Evolutionary conservation across 2,888 invertebrate genomes (phyloP).

Genomic region (Meteorus colon): DNA sequence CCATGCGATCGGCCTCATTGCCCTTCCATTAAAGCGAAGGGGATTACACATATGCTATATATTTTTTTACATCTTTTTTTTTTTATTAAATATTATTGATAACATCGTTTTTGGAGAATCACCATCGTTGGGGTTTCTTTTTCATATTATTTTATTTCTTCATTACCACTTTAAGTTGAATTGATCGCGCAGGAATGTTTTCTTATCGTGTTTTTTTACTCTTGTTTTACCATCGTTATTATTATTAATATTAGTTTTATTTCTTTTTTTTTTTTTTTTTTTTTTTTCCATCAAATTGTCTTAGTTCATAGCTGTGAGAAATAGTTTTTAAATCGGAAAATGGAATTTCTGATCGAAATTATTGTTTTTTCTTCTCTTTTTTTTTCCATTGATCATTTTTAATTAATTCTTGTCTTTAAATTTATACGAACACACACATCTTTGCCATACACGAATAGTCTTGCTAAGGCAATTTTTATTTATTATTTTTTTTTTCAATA

Average conservation of each 20-base stretch:
- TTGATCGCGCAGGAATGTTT: constrained; percentile 43
- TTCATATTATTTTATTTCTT: constrained; percentile 31
- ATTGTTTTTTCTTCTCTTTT: not conserved
- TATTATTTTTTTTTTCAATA: constrained; percentile 12
- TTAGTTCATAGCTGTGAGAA: constrained; percentile 18
- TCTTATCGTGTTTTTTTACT: constrained; percentile 27
- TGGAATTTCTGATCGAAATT: constrained; percentile 8
- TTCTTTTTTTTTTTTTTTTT: constrained; percentile 28
- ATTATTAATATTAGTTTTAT: constrained; percentile 29
- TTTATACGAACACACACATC: constrained; percentile 18
- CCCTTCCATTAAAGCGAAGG: constrained; percentile 45
- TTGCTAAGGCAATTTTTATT: constrained; percentile 22
- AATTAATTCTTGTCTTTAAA: not conserved
- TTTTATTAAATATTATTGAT: constrained; percentile 50
- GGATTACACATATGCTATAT: constrained; percentile 37
- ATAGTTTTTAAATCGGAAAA: constrained; percentile 19
- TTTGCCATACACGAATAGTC: constrained; percentile 23
- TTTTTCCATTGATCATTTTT: not conserved
- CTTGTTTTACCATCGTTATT: constrained; percentile 32
- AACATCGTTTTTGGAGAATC: constrained; percentile 49
- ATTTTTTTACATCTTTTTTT: constrained; percentile 39
- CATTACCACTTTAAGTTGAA: constrained; percentile 31
- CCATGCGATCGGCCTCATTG: constrained; percentile 45
- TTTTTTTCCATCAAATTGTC: constrained; percentile 17
- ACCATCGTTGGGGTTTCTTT: constrained; percentile 37